Percentiles rank a stretch among this genome's conserved stretches.
Evolutionary conservation across 2,888 invertebrate species (phyloP).

Genomic region (Heliconius sara): DNA sequence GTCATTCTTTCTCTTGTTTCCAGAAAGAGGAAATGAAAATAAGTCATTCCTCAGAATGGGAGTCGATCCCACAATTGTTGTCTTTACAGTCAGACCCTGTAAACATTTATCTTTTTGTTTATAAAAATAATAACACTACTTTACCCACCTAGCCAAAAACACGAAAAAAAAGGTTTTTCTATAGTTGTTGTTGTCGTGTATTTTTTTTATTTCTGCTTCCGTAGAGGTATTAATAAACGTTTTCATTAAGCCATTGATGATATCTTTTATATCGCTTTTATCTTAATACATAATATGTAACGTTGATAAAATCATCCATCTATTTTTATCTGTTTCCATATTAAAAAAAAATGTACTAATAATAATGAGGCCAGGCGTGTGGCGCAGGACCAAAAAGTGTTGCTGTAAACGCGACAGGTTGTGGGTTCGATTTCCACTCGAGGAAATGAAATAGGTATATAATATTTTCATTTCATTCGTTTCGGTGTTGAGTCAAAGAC

Average conservation of each 20-base stretch:
- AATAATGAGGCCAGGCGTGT: too few relatives aligned
- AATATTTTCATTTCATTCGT: too few relatives aligned
- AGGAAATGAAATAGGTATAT: too few relatives aligned
- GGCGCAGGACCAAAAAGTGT: too few relatives aligned
- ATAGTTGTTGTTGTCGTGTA: too few relatives aligned
- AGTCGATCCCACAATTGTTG: too few relatives aligned
- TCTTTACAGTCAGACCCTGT: too few relatives aligned
- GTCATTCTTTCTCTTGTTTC: background rate
- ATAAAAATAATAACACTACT: background rate
- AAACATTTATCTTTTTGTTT: background rate
- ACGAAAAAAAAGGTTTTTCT: background rate
- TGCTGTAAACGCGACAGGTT: too few relatives aligned
- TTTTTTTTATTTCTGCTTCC: too few relatives aligned
- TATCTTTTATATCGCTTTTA: conserved; percentile 3
- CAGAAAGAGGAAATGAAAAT: background rate
- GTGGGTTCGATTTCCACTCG: too few relatives aligned
- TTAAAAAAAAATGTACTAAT: conserved; percentile 2
- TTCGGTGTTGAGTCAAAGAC: too few relatives aligned
- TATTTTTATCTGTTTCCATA: background rate
- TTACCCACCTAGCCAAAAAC: background rate
- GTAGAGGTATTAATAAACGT: background rate
- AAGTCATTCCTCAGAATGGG: background rate
- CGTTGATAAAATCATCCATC: conserved; percentile 11
- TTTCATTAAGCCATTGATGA: conserved; percentile 5
- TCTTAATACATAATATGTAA: background rate